These are phyloP conservation scores for Borostomias antarcticus DNA, from an alignment of 2,797 vertebrate genomes.

Conservation along the genomic window DNA sequence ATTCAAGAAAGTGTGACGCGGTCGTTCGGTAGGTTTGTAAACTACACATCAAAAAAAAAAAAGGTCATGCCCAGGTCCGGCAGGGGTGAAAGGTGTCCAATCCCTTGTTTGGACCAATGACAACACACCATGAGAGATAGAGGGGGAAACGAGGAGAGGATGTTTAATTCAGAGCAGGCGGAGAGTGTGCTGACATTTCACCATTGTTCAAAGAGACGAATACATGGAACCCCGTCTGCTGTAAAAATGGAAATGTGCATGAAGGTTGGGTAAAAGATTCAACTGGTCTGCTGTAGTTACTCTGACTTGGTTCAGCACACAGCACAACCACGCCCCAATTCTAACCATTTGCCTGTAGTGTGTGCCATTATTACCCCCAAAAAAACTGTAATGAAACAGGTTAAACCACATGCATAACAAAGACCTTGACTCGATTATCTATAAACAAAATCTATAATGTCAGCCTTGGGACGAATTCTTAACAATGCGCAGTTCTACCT, in stretches of 20 bases:
- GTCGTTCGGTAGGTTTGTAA: conserved; percentile 38
- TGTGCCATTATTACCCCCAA: conserved; percentile 27
- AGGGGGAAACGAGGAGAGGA: conserved; percentile 60
- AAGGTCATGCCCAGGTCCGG: conserved; percentile 31
- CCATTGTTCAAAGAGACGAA: conserved; percentile 73
- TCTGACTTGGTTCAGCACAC: conserved; percentile 44
- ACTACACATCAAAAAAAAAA: conserved; percentile 12
- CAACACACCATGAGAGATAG: conserved; percentile 32
- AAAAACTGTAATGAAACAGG: too few species aligned
- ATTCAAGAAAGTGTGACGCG: conserved; percentile 33
- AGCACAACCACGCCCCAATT: conserved; percentile 17
- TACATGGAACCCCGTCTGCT: conserved; percentile 70
- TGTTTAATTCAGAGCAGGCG: conserved; percentile 79
- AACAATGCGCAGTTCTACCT: conserved; percentile 7
- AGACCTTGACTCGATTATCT: conserved; percentile 14
- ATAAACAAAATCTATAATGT: background rate
- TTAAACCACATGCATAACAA: conserved; percentile 1
- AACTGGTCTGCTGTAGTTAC: conserved; percentile 47
- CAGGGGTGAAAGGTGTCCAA: conserved; percentile 28
- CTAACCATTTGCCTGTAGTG: too few species aligned
- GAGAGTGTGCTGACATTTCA: conserved; percentile 77
- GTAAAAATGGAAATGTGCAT: conserved; percentile 72
- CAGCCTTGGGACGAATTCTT: conserved; percentile 19
- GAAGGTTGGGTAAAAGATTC: conserved; percentile 76
- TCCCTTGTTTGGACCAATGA: conserved; percentile 37